Evolutionary conservation across 1,140 invertebrate genomes (phyloP), one percentile per base, ranked within the genome.

Genomic region (Brevipalpus yothersi): DNA sequence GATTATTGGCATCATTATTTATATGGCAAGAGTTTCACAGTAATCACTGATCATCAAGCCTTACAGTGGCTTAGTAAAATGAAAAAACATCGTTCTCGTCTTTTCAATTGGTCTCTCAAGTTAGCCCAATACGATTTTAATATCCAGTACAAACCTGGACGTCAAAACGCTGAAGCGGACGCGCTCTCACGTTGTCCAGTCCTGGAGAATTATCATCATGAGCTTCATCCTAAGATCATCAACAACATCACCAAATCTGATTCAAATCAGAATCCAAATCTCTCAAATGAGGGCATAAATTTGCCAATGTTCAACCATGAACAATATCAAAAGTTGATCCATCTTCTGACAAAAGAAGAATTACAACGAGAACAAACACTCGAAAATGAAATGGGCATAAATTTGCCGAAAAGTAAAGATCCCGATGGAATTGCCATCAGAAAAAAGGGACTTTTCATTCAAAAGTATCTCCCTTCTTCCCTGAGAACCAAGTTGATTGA

Each of bases 1-100:
- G 64, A 67, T 69, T 63, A 72, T 59, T 77, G 76, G 63, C 72
- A 76, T 58, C 64, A 76, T 53, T 78, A 74, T 61, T 54, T 76
- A 10, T 73, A 68, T 63, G 73, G 71, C 15, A 8, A 15, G 9
- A 43, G 15, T 8, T 43, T 43, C 15, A 43, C 42, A 8, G 42
- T 43, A 8, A 43, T 43, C 42, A 43, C 42, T 10, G 42, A 43
- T 43, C 42, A 43, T 43, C 8, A 10, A 10, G 42, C 42, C 15
- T 15, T 43, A n/a, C n/a, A n/a, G n/a, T n/a, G n/a, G n/a, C n/a
- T n/a, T n/a, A n/a, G n/a, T n/a, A n/a, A n/a, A n/a, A 43, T 43
- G 8, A 43, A 43, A 43, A 15, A 43, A 15, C 42, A 8, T 10
- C 8, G 15, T 43, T 10, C 9, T 43, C 42, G 42, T 8, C 15